Evolutionary conservation across 2,888 invertebrate species (phyloP).

Genomic region (Apamea epomidion): DNA sequence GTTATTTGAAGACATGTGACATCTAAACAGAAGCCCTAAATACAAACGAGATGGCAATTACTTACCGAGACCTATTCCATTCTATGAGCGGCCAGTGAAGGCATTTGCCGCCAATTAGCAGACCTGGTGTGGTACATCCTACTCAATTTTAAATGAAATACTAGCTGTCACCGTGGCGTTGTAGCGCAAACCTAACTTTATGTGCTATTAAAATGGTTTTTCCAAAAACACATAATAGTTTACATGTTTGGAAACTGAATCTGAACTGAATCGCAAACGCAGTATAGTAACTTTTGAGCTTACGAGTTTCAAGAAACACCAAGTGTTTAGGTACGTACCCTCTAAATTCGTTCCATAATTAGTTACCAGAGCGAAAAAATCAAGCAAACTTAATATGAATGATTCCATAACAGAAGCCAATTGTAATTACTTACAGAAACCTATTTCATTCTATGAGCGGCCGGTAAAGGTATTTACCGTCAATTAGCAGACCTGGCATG

Average conservation of each 20-base stretch:
- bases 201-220: neutral
- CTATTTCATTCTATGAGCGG: slow-evolving; percentile 12
- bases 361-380: neutral
- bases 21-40: neutral
- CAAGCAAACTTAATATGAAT: neutral
- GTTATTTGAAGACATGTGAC: too few relatives aligned
- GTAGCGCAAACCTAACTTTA: neutral
- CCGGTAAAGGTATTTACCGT: slow-evolving; percentile 28
- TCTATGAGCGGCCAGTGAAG: slow-evolving; percentile 16
- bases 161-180: neutral
- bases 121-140: neutral
- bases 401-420: neutral
- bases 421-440: slow-evolving; percentile 24
- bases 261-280: neutral
- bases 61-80: slow-evolving; percentile 14
- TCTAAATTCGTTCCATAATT: neutral
- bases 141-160: slow-evolving; percentile 26
- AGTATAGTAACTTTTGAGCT: neutral
- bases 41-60: slow-evolving; percentile 29
- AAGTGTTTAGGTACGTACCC: neutral
- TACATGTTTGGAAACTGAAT: neutral
- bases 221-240: neutral
- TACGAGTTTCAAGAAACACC: neutral
- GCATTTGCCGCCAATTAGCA: slow-evolving; percentile 49
- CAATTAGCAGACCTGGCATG: slow-evolving; percentile 42